Conservation (phyloP, 1,140 invertebrate species). For the Anoplophora glabripennis region DNA sequence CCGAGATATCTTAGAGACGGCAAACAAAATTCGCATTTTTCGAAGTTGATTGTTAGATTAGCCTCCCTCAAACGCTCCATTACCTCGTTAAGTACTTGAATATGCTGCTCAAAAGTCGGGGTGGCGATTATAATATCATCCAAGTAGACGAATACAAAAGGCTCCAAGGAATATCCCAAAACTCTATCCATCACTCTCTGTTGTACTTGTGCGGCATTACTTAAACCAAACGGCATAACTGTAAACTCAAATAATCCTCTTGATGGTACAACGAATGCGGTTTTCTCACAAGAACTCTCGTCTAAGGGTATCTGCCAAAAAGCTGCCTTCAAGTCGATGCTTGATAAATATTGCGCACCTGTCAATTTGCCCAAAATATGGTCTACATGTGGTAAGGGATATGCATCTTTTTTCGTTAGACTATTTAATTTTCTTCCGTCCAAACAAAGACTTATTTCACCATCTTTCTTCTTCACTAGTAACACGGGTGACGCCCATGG, state of each 20-base stretch:
- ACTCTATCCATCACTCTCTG: slow-evolving; percentile 33
- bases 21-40: background rate
- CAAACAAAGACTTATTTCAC: slow-evolving; percentile 12
- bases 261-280: slow-evolving; percentile 48
- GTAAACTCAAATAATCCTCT: slow-evolving; percentile 47
- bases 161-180: slow-evolving; percentile 28
- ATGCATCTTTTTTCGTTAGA: too few species aligned
- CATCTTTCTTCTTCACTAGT: slow-evolving; percentile 20
- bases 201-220: slow-evolving; percentile 36
- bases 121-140: slow-evolving; percentile 43
- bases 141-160: slow-evolving; percentile 36
- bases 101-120: slow-evolving; percentile 33
- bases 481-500: slow-evolving; percentile 24
- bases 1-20: background rate
- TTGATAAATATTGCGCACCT: slow-evolving; percentile 33
- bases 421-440: too few species aligned
- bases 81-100: slow-evolving; percentile 11
- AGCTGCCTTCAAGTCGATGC: slow-evolving; percentile 33
- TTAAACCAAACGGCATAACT: slow-evolving; percentile 50
- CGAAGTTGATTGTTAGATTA: too few species aligned
- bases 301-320: slow-evolving; percentile 43
- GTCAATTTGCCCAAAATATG: slow-evolving; percentile 34
- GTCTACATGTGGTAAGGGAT: background rate
- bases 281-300: slow-evolving; percentile 35
- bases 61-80: slow-evolving; percentile 10